Conservation (phyloP, 2,888 invertebrate genomes). For the Argyra leucocephala region DNA sequence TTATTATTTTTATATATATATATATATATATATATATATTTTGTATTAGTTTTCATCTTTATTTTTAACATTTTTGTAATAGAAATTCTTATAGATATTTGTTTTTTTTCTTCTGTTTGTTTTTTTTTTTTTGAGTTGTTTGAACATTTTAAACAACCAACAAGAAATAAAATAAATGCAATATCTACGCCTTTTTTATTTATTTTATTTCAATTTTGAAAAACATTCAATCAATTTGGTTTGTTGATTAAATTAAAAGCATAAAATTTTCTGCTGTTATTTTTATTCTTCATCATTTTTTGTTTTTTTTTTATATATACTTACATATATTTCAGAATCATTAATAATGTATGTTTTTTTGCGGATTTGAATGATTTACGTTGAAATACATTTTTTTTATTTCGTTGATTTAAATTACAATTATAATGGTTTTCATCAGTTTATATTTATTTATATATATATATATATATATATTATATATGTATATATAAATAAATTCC, state of each 20-base stretch:
- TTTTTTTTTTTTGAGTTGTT: neutral
- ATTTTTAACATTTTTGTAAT: neutral
- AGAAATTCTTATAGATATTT: neutral
- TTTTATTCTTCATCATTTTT: neutral
- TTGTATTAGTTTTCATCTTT: neutral
- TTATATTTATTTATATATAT: neutral
- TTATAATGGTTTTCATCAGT: conserved; percentile 3
- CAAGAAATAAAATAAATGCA: neutral
- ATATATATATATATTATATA: too few relatives aligned
- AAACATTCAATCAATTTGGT: neutral
- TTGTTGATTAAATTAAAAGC: conserved; percentile 2
- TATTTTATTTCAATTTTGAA: conserved; percentile 6
- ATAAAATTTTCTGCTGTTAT: neutral
- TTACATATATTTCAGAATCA: neutral
- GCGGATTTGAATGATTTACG: conserved; percentile 3
- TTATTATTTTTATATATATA: too few relatives aligned
- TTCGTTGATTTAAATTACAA: conserved; percentile 1
- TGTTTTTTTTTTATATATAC: too few relatives aligned
- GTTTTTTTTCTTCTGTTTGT: neutral
- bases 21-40: too few relatives aligned
- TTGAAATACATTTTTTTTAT: neutral
- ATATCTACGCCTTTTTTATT: neutral
- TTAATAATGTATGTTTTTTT: conserved; percentile 6
- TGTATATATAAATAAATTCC: neutral
- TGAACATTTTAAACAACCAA: neutral